phyloP scores from a whole-genome alignment of 2,113 vertebrate genomes.

The Neolamprologus cancellatus region DNA sequence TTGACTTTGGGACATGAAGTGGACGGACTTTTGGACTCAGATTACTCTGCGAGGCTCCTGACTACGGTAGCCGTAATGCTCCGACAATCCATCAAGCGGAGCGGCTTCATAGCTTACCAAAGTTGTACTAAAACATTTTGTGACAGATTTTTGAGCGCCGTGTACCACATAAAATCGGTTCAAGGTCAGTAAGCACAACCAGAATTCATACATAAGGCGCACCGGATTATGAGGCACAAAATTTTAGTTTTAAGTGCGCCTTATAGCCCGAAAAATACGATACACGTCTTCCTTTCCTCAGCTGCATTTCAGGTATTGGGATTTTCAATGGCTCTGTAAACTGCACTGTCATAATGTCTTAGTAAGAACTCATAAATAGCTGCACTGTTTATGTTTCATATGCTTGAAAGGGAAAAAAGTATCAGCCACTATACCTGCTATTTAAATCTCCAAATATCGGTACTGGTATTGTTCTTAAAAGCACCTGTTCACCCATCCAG shows the following conservation, averaged over 20 bases:
- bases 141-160: accelerated
- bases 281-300: neutral
- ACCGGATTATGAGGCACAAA: accelerated
- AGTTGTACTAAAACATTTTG: accelerated
- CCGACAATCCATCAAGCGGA: accelerated
- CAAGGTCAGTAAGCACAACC: neutral
- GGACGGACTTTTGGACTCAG: neutral
- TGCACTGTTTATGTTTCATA: neutral
- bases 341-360: accelerated
- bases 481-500: neutral
- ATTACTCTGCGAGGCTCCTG: neutral
- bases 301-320: neutral
- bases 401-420: neutral
- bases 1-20: neutral
- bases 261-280: accelerated
- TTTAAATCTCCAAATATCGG: neutral
- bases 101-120: accelerated
- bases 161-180: neutral
- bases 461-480: neutral
- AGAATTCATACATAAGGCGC: neutral
- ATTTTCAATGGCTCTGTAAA: neutral
- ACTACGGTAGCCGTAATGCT: accelerated
- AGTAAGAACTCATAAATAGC: neutral
- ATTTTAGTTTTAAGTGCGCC: neutral
- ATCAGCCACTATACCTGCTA: neutral